phyloP scores from a whole-genome alignment of 23 tunicate species.

The Diplosoma virens region DNA sequence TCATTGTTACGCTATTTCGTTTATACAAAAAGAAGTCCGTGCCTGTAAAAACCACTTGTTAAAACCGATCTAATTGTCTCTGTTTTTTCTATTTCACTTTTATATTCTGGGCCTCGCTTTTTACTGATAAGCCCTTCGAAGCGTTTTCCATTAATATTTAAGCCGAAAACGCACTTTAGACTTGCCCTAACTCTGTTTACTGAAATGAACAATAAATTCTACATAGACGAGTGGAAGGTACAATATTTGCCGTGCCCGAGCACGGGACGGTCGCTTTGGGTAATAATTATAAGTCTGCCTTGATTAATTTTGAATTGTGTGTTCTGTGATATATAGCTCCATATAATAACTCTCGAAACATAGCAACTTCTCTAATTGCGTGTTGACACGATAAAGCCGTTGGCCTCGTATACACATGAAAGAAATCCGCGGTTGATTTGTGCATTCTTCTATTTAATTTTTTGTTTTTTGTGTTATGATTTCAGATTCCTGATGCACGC shows the following conservation, averaged over 20 bases:
- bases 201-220: slow-evolving; percentile 37
- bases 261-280: slow-evolving; percentile 1
- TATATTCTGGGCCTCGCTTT: neutral
- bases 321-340: slow-evolving; percentile 5
- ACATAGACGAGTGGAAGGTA: slow-evolving; percentile 28
- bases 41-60: neutral
- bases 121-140: slow-evolving; percentile 15
- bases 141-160: slow-evolving; percentile 31
- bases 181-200: slow-evolving; percentile 22
- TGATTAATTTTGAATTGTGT: slow-evolving; percentile 25
- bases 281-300: slow-evolving; percentile 25
- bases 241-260: slow-evolving; percentile 28
- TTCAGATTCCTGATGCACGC: neutral
- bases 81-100: neutral
- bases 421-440: neutral
- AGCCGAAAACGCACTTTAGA: slow-evolving; percentile 23
- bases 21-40: slow-evolving; percentile 8
- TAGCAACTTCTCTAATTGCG: neutral
- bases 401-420: too few relatives aligned
- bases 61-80: slow-evolving; percentile 25
- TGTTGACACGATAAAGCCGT: neutral
- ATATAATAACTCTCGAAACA: neutral
- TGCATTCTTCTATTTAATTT: neutral
- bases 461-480: neutral
- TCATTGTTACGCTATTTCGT: slow-evolving; percentile 6